Conservation (phyloP, 2,888 invertebrate species). For the Petrolisthes manimaculis region DNA sequence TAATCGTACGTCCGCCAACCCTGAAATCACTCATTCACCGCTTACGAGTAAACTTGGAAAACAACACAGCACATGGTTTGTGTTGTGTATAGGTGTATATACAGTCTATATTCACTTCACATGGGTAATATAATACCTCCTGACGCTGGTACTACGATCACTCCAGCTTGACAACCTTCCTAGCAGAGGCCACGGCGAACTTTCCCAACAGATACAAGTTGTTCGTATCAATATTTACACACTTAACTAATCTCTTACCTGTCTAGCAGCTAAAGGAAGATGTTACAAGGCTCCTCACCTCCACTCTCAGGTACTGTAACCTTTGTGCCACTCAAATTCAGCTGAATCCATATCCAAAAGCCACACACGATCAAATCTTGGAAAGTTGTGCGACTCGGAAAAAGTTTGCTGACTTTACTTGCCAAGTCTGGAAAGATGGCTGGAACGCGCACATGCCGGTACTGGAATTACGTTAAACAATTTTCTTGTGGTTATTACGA, state of each 20-base stretch:
- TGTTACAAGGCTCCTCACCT: constrained; percentile 34
- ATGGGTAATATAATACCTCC: neutral
- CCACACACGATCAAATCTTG: constrained; percentile 62
- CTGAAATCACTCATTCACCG: constrained; percentile 50
- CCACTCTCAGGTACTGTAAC: constrained; percentile 32
- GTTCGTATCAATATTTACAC: constrained; percentile 58
- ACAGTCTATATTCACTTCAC: neutral
- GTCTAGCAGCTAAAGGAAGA: constrained; percentile 28
- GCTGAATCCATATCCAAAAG: constrained; percentile 55
- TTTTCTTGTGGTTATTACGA: neutral
- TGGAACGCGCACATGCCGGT: constrained; percentile 40
- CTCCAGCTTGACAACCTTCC: constrained; percentile 23
- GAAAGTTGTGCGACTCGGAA: constrained; percentile 61
- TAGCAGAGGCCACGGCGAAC: constrained; percentile 26
- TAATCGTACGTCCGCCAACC: constrained; percentile 46
- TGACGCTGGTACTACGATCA: constrained; percentile 13
- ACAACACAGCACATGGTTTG: constrained; percentile 32
- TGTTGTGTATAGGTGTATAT: neutral
- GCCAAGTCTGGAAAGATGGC: constrained; percentile 62
- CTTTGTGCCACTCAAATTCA: constrained; percentile 49
- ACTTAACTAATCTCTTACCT: constrained; percentile 50
- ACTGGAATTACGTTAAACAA: constrained; percentile 12
- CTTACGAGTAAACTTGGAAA: constrained; percentile 42
- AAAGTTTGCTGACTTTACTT: constrained; percentile 62
- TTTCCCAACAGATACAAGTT: constrained; percentile 54